Evolutionary conservation across 2,888 invertebrate genomes (phyloP), one percentile per base, ranked within the genome.

Genomic region (Marronus borbonicus): DNA sequence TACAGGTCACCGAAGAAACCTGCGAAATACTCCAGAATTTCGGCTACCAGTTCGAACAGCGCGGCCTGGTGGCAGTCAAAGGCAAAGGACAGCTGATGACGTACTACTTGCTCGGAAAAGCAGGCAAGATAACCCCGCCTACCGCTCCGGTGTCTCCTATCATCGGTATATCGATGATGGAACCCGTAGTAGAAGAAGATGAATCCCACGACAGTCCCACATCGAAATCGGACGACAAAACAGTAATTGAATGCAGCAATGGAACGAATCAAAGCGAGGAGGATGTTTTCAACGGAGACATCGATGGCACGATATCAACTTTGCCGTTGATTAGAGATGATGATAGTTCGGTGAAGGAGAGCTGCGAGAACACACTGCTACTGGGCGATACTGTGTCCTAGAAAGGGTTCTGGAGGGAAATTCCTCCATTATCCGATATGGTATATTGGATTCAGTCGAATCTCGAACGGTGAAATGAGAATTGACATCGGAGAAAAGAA

Each of bases 61-160:
- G 98, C 2, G 98, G 98, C 4, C 90, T 98, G 79, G 98, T 99
- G 14, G 94, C 96, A 60, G 98, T 99, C 65, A 99, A 99, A 89
- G 98, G 98, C 83, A 99, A 98, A 89, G 98, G 98, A 14, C 95
- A 98, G 87, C 91, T 98, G 78, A 95, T 97, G 94, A 98, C 98
- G 1, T 98, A 97, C 89, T 98, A 98, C 87, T 90, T 98, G 82
- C 90, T 92, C 86, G 94, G 93, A 82, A 91, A 91, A 86, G 88
- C 89, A 3, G 87, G 87, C 39, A 88, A 87, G 83, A 85, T 84
- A n/a, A 87, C 86, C 5, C 87, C 87, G 24, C 87, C 87, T 0
- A 88, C 88, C 20, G 88, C 85, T 3, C 88, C 88, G 7, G 85
- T 87, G 2, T 87, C 87, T 1, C 88, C 88, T 3, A 82, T 84